Conservation (phyloP, 2,113 vertebrate species). For the Ursus arctos region DNA sequence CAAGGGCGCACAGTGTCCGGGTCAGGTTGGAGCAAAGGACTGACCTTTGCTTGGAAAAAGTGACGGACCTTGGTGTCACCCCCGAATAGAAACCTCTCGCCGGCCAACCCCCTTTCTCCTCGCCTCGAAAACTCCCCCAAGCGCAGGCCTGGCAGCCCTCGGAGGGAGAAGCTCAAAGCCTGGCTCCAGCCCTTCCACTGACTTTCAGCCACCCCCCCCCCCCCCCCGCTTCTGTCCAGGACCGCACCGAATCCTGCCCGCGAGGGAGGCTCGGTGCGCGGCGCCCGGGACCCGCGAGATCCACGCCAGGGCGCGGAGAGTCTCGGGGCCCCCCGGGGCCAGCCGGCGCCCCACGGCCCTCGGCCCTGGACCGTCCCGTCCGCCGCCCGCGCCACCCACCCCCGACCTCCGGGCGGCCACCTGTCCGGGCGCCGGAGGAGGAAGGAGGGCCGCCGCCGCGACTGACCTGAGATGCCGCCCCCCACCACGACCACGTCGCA, state of each 20-base stretch:
- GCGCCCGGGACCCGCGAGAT: not conserved
- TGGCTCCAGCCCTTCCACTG: not conserved
- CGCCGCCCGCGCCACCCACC: not conserved
- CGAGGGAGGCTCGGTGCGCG: not conserved
- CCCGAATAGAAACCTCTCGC: not conserved
- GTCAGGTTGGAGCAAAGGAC: not conserved
- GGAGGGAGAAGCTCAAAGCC: conserved; percentile 8
- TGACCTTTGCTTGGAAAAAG: not conserved
- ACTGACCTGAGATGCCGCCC: conserved; percentile 96
- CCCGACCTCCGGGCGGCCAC: not conserved
- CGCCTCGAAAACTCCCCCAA: conserved; percentile 51
- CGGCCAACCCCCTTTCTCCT: not conserved
- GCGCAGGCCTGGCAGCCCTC: conserved; percentile 45
- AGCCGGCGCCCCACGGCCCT: not conserved
- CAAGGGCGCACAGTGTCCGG: not conserved
- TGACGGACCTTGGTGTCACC: not conserved
- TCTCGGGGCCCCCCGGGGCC: not conserved
- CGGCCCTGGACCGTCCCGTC: too few species aligned
- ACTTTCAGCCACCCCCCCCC: not conserved
- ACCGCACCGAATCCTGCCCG: not conserved
- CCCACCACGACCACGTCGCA: conserved; percentile 95
- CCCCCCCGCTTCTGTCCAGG: not conserved
- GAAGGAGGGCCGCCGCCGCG: not conserved
- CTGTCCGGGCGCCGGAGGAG: not conserved
- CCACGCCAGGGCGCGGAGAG: fast-evolving